Conservation (phyloP, 2,888 invertebrate genomes). For the Drosophila monieri region DNA sequence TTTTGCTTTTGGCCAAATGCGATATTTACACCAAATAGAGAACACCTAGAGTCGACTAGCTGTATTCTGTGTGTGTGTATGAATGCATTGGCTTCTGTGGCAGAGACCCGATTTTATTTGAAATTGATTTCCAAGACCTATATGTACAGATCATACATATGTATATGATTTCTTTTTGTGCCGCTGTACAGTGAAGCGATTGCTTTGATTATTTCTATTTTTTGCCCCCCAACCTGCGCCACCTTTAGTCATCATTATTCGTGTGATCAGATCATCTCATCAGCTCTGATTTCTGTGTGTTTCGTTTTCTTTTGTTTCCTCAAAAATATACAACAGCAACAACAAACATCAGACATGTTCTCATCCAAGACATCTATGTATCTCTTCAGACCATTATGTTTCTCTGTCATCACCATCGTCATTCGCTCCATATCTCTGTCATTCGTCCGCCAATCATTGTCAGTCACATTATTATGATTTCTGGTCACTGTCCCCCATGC, state of each 20-base stretch:
- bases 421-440: constrained; percentile 30
- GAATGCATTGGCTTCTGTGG: constrained; percentile 55
- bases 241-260: constrained; percentile 3
- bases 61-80: constrained; percentile 40
- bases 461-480: constrained; percentile 52
- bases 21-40: constrained; percentile 41
- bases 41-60: constrained; percentile 42
- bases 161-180: constrained; percentile 4
- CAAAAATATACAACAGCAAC: constrained; percentile 29
- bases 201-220: constrained; percentile 26
- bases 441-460: constrained; percentile 1
- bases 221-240: constrained; percentile 13
- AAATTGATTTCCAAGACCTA: constrained; percentile 26
- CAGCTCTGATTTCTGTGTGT: constrained; percentile 11
- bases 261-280: constrained; percentile 30
- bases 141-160: constrained; percentile 14
- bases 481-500: constrained; percentile 60
- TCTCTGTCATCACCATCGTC: constrained; percentile 35
- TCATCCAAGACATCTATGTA: constrained; percentile 13
- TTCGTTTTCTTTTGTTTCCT: constrained; percentile 26
- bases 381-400: constrained; percentile 30
- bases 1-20: constrained; percentile 35
- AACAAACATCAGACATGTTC: constrained; percentile 38
- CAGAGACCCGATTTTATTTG: constrained; percentile 37
- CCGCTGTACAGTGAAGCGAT: constrained; percentile 36